Evolutionary conservation across 2,113 vertebrate species (phyloP).

Genomic region (Tursiops truncatus): DNA sequence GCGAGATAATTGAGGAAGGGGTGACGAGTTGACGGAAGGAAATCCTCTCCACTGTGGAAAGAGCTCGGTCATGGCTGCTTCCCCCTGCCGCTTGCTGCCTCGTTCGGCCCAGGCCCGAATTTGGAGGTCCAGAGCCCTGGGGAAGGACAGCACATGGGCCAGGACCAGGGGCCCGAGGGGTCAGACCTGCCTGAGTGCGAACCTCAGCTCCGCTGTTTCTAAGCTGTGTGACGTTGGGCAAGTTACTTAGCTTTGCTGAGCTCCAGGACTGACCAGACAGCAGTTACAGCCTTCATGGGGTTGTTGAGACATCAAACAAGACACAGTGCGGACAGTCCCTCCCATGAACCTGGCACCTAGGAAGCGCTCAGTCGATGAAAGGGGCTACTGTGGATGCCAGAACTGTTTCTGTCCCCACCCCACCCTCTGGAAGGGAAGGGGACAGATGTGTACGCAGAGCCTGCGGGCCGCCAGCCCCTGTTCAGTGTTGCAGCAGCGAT

Average conservation of each 20-base stretch:
- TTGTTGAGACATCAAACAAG: no score
- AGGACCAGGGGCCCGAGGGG: not conserved
- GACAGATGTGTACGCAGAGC: fast-evolving
- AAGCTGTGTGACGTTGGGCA: not conserved
- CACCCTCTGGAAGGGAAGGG: not conserved
- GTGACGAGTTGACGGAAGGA: fast-evolving
- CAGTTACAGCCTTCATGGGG: not conserved
- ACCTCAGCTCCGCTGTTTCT: not conserved
- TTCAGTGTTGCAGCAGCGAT: fast-evolving
- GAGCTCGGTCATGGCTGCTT: not conserved
- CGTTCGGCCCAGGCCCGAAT: fast-evolving
- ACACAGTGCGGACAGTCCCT: not conserved
- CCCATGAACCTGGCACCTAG: fast-evolving
- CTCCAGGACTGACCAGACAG: not conserved
- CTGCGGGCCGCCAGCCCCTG: not conserved
- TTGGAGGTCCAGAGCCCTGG: not conserved
- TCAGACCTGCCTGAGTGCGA: not conserved
- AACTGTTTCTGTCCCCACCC: fast-evolving
- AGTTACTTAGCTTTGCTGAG: not conserved
- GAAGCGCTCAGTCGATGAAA: fast-evolving
- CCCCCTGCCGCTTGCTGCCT: not conserved
- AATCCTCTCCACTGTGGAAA: not conserved
- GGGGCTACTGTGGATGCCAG: no score
- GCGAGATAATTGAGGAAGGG: not conserved
- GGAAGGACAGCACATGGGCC: not conserved